Conservation (phyloP, 2,888 invertebrate genomes). For the Tiliacea citrago region DNA sequence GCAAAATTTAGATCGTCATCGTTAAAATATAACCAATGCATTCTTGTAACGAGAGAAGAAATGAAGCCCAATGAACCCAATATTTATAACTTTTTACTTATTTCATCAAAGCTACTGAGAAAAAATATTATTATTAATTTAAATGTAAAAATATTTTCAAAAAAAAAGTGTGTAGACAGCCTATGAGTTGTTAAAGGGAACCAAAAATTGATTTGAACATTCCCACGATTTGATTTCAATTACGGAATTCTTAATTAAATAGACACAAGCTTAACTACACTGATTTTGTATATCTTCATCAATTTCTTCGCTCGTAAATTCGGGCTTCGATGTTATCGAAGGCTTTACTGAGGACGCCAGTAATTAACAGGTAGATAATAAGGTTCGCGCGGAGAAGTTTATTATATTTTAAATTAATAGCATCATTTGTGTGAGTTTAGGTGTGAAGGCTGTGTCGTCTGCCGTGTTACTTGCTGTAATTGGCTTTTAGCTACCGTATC, state of each 20-base stretch:
- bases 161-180: neutral
- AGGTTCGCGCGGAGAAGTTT: slow-evolving; percentile 67
- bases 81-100: neutral
- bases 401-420: slow-evolving; percentile 74
- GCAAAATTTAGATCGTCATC: slow-evolving; percentile 57
- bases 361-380: slow-evolving; percentile 70
- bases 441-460: slow-evolving; percentile 66
- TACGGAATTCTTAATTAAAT: slow-evolving; percentile 63
- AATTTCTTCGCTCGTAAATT: slow-evolving; percentile 71
- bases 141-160: neutral
- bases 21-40: slow-evolving; percentile 38
- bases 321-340: slow-evolving; percentile 66
- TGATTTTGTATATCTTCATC: slow-evolving; percentile 63
- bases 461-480: slow-evolving; percentile 66
- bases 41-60: slow-evolving; percentile 11
- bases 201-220: slow-evolving; percentile 41
- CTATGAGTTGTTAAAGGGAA: neutral
- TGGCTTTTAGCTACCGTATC: slow-evolving; percentile 73
- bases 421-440: slow-evolving; percentile 68
- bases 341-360: slow-evolving; percentile 56
- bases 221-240: slow-evolving; percentile 65
- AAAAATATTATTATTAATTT: neutral
- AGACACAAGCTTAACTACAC: slow-evolving; percentile 52
- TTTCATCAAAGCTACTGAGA: neutral
- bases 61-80: slow-evolving; percentile 12